Evolutionary conservation across 2,888 invertebrate species (phyloP), one percentile per base, ranked within the genome.

Genomic region (Drosophila melanosoma): DNA sequence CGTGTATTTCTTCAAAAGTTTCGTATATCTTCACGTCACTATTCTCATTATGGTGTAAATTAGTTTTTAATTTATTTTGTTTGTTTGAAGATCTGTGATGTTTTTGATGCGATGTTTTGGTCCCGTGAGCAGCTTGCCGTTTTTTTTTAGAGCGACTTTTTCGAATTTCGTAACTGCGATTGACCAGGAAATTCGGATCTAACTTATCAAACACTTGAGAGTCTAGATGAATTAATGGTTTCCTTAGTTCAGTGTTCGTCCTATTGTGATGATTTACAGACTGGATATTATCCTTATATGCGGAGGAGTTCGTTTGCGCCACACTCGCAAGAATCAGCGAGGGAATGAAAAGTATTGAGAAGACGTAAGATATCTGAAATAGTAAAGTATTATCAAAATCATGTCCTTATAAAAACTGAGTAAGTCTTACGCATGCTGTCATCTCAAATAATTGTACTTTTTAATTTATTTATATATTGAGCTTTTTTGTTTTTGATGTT

Each of bases 1-100:
- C 92, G 57, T 93, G 92, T 3, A 87, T 89, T 69, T 93, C 92
- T 60, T 92, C 91, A 61, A 81, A 93, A 0, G 92, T 92, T 48
- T 89, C 90, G 52, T 82, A 90, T 5, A 87, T 87, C n/a, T 87
- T 89, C 12, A 76, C 77, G 7, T 89, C 83, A n/a, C 65, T 73
- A 10, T 51, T 54, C 1, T 81, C 64, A 56, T 45, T 35, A 56
- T 59, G 33, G 5, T 42, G 68, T 8, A 72, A 26, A 36, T 73
- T 67, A 11, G 63, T 75, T 2, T 75, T 61, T 38, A 72, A 82
- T 38, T 84, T 84, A 42, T 73, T 74, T 7, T 76, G 76, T 29
- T 73, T 65, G 7, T 20, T 57, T 1, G 32, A 52, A 29, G 72
- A 60, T 35, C 84, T 62, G 66, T 32, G 79, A 15, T 82, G 80